Conservation (phyloP, 2,113 vertebrate genomes). For the Hydrolagus affinis region DNA sequence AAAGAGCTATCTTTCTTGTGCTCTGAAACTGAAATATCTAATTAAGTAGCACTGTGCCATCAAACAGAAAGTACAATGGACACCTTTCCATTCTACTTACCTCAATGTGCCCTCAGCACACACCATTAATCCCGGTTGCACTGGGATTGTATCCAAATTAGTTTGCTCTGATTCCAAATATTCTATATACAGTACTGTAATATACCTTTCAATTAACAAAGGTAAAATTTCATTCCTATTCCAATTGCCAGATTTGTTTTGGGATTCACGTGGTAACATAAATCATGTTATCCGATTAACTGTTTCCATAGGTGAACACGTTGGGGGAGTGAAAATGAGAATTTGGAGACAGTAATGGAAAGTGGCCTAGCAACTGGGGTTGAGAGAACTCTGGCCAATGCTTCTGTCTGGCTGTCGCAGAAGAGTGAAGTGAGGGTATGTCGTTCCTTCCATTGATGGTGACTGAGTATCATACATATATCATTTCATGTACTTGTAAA, state of each 20-base stretch:
- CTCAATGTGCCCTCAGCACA: neutral
- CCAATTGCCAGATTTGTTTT: neutral
- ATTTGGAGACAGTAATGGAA: neutral
- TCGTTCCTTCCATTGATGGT: neutral
- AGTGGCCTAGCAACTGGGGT: no score
- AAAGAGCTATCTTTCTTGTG: neutral
- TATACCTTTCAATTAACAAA: conserved; percentile 5
- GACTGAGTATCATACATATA: neutral
- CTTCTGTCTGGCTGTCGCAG: neutral
- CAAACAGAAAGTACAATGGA: conserved; percentile 5
- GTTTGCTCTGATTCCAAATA: neutral
- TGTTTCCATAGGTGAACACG: neutral
- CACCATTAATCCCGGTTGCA: neutral
- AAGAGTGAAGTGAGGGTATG: neutral
- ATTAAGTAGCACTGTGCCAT: conserved; percentile 1
- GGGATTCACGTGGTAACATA: conserved; percentile 10
- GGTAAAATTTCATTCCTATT: neutral
- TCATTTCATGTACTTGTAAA: neutral
- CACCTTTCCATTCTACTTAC: conserved; percentile 20
- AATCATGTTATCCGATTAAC: neutral
- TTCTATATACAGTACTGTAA: no score
- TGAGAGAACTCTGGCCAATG: neutral
- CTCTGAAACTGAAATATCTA: neutral
- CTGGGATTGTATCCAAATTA: conserved; percentile 6
- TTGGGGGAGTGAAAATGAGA: neutral